These are phyloP conservation scores for Anguilla marmorata DNA, from an alignment of 2,797 vertebrate genomes.

Conservation along the genomic window DNA sequence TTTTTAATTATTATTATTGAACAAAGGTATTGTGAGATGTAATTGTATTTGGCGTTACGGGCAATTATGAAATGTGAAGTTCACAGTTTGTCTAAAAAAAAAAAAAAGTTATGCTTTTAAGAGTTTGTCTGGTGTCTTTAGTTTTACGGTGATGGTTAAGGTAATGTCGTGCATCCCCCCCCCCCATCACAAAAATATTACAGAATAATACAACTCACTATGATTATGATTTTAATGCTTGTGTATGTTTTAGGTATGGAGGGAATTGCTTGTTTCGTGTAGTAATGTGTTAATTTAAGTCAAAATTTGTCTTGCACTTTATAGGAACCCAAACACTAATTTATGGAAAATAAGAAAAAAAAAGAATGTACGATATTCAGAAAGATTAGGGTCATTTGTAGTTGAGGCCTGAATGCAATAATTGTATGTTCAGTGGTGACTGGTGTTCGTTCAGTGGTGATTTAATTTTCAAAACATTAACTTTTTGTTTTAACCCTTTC, in stretches of 20 bases:
- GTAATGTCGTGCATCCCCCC: background rate
- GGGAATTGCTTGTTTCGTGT: background rate
- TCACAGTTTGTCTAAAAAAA: background rate
- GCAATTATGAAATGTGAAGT: background rate
- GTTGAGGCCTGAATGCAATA: background rate
- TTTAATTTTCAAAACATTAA: background rate
- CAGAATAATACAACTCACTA: background rate
- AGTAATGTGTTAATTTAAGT: background rate
- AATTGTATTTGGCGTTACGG: background rate
- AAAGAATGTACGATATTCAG: background rate
- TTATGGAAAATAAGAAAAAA: background rate
- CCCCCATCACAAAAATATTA: background rate
- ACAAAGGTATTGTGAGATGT: background rate
- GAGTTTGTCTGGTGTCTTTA: background rate
- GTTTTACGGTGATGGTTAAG: background rate
- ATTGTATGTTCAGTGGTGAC: background rate
- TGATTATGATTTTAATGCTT: background rate
- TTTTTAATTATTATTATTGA: constrained; percentile 12
- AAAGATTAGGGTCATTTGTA: background rate
- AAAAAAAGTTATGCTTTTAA: constrained; percentile 2
- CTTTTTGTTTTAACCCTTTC: background rate
- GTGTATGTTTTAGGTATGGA: background rate
- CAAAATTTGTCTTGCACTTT: constrained; percentile 2
- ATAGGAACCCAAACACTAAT: background rate
- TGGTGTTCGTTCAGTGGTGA: background rate